Conservation (phyloP, 2,797 vertebrate species). For the Silurus aristotelis region DNA sequence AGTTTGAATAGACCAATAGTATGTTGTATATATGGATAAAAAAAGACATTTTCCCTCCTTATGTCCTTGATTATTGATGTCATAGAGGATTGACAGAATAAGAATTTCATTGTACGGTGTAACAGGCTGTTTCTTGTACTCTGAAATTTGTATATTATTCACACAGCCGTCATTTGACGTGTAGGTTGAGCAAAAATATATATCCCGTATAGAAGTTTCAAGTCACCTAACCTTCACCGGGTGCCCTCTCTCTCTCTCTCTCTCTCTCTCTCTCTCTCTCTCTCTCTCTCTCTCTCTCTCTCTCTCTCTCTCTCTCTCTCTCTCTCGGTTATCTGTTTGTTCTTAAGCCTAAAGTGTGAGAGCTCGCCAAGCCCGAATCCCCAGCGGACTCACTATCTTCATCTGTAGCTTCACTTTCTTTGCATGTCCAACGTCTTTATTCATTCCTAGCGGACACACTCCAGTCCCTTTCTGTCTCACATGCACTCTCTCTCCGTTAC, state of each 20-base stretch:
- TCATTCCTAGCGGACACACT: slow-evolving; percentile 46
- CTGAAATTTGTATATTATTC: slow-evolving; percentile 36
- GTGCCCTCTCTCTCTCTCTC: slow-evolving; percentile 46
- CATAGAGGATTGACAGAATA: no score
- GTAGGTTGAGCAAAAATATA: slow-evolving; percentile 38
- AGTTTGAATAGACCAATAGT: neutral
- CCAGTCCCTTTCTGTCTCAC: slow-evolving; percentile 51
- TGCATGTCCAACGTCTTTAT: slow-evolving; percentile 43
- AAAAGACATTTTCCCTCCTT: no score
- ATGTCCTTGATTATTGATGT: no score
- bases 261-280: no score
- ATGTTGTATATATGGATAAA: no score
- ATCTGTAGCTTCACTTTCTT: slow-evolving; percentile 48
- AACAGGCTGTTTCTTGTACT: no score
- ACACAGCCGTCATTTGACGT: slow-evolving; percentile 35
- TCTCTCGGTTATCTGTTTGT: slow-evolving; percentile 58
- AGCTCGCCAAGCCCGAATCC: slow-evolving; percentile 49
- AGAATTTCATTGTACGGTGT: no score
- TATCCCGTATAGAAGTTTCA: slow-evolving; percentile 29
- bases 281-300: slow-evolving; percentile 35
- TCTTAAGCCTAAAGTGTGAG: slow-evolving; percentile 45
- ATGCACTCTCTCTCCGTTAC: slow-evolving; percentile 53
- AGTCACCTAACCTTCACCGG: slow-evolving; percentile 44
- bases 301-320: no score
- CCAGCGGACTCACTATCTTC: slow-evolving; percentile 52